Conservation (phyloP, 1,140 invertebrate genomes). For the Apis mellifera region Amel_HAv3.1 CM009932.2:4618001-4618500, state of each 20-base stretch:
- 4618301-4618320: slow-evolving; percentile 50
- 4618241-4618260: slow-evolving; percentile 27
- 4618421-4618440: background rate
- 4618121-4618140: too few relatives aligned
- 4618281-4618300: slow-evolving; percentile 60
- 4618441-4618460: background rate
- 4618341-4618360: slow-evolving; percentile 1
- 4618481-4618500: background rate
- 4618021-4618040: too few relatives aligned
- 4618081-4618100: too few relatives aligned
- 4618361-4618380: slow-evolving; percentile 17
- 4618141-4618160: too few relatives aligned
- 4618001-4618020: too few relatives aligned
- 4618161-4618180: background rate
- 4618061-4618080: too few relatives aligned
- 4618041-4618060: too few relatives aligned
- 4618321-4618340: slow-evolving; percentile 30
- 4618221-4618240: slow-evolving; percentile 27
- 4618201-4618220: background rate
- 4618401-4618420: background rate
- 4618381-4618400: slow-evolving; percentile 1
- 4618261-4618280: slow-evolving; percentile 48
- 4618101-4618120: too few relatives aligned
- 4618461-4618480: background rate
- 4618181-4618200: background rate